A percentile compares a stretch with the other conserved stretches of the same genome.
Evolutionary conservation across 2,113 vertebrate species (phyloP).

Genomic region (Muscicapa adusta): DNA sequence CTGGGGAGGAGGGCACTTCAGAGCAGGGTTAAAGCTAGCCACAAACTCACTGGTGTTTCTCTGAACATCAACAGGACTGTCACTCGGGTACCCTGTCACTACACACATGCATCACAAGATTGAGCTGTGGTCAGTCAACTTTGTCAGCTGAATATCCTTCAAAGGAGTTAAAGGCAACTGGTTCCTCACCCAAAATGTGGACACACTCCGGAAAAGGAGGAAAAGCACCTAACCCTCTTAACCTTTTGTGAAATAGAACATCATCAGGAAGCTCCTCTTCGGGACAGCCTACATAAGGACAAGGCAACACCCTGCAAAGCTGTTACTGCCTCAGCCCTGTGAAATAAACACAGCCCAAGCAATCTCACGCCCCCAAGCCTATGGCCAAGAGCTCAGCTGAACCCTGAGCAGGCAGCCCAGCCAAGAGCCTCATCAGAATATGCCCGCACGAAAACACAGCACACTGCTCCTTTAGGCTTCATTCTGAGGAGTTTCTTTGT

Average conservation of each 20-base stretch:
- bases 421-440: neutral
- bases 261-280: neutral
- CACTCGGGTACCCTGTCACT: neutral
- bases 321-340: neutral
- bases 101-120: rapidly evolving
- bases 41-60: neutral
- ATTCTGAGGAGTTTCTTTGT: neutral
- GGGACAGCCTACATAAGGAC: neutral
- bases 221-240: neutral
- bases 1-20: neutral
- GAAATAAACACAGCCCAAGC: neutral
- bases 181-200: neutral
- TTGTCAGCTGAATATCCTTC: neutral
- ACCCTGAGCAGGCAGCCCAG: neutral
- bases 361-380: neutral
- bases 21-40: neutral
- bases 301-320: neutral
- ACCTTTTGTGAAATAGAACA: neutral
- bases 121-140: rapidly evolving
- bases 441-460: neutral
- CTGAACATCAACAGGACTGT: neutral
- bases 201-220: rapidly evolving
- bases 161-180: neutral
- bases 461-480: neutral
- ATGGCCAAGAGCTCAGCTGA: neutral